A percentile compares a stretch with the other conserved stretches of the same genome.
phyloP scores from a whole-genome alignment of 2,888 invertebrate species.

The Drosophila quinaria region DNA sequence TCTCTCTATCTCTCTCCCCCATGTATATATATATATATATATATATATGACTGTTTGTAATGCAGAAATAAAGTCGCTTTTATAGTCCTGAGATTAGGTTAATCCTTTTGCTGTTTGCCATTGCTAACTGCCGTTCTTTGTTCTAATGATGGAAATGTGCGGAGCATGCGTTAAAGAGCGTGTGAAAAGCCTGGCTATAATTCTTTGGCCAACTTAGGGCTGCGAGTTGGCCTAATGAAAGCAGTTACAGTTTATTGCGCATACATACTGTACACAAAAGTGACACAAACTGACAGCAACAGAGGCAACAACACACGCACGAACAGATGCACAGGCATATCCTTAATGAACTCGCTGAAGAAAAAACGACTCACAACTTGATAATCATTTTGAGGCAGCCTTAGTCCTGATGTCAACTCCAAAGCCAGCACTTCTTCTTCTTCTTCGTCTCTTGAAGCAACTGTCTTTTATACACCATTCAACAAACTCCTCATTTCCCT shows the following conservation, averaged over 20 bases:
- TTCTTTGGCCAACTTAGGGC: constrained; percentile 57
- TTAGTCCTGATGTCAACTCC: constrained; percentile 44
- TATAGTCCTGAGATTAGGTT: constrained; percentile 79
- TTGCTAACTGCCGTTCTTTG: constrained; percentile 70
- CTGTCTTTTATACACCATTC: constrained; percentile 13
- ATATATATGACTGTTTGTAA: constrained; percentile 12
- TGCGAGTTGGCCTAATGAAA: constrained; percentile 73
- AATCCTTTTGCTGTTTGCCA: constrained; percentile 75
- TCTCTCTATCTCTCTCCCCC: constrained; percentile 14
- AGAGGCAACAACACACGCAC: constrained; percentile 18
- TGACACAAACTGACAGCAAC: constrained; percentile 14
- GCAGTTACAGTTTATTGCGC: constrained; percentile 69
- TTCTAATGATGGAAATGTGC: constrained; percentile 71
- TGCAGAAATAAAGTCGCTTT: constrained; percentile 72
- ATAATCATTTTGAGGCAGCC: constrained; percentile 51
- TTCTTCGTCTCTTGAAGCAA: constrained; percentile 21
- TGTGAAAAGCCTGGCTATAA: constrained; percentile 76
- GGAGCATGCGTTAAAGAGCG: constrained; percentile 60
- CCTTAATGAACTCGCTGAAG: constrained; percentile 56
- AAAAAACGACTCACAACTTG: constrained; percentile 45
- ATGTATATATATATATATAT: constrained; percentile 8
- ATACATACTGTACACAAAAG: constrained; percentile 14
- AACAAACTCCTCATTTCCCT: constrained; percentile 1
- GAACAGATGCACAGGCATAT: constrained; percentile 17
- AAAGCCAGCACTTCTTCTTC: constrained; percentile 25